Evolutionary conservation across 2,888 invertebrate genomes (phyloP).

Genomic region (Drosophila atripex): DNA sequence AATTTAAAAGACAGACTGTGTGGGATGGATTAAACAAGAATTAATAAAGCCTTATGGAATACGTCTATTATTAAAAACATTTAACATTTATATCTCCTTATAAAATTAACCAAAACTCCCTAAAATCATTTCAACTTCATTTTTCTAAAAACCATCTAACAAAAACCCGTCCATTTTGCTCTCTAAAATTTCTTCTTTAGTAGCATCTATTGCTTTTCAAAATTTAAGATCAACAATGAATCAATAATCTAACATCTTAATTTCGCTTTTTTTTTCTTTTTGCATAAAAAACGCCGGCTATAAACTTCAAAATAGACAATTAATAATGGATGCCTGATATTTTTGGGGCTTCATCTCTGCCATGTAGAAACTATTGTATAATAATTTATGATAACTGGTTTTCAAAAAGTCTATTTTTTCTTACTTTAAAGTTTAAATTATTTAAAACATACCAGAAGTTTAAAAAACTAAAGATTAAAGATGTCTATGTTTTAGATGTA

Average conservation of each 20-base stretch:
- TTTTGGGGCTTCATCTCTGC: background rate
- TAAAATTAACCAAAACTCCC: too few species aligned
- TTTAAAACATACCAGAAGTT: too few species aligned
- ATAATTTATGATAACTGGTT: conserved; percentile 13
- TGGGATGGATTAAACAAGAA: too few species aligned
- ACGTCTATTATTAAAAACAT: too few species aligned
- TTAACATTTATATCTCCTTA: too few species aligned
- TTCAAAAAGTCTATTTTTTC: background rate
- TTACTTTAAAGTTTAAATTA: background rate
- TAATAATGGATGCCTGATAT: conserved; percentile 8
- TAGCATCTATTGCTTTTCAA: too few species aligned
- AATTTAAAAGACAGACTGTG: background rate
- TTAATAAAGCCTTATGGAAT: too few species aligned
- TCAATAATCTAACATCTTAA: background rate
- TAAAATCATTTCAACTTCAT: too few species aligned
- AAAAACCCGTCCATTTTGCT: too few species aligned
- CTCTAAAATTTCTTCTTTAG: too few species aligned
- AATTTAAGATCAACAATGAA: background rate
- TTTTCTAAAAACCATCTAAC: too few species aligned
- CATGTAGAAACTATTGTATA: conserved; percentile 2
- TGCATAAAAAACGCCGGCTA: conserved; percentile 14
- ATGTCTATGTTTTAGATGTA: background rate
- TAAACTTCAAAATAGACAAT: conserved; percentile 17
- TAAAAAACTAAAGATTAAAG: background rate
- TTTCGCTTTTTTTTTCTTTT: background rate